Conservation (phyloP, 2,113 vertebrate genomes). For the Lepidiolamprologus cunningtoni region DNA sequence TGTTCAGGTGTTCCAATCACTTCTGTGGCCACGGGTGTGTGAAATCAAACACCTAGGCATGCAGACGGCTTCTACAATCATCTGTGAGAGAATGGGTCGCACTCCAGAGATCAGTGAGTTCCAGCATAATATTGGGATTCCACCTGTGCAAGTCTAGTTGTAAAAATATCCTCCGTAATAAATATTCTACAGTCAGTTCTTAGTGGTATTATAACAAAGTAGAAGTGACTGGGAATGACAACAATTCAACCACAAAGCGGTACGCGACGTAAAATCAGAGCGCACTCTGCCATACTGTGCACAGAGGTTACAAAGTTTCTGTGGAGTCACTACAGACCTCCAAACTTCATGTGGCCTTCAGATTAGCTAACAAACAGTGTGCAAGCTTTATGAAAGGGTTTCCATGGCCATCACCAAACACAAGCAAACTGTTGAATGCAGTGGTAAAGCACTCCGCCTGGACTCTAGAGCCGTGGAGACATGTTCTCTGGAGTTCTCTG, state of each 20-base stretch:
- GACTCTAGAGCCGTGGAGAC: background rate
- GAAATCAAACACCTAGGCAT: background rate
- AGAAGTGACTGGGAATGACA: background rate
- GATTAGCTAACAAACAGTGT: background rate
- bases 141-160: background rate
- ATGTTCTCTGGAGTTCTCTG: background rate
- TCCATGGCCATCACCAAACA: background rate
- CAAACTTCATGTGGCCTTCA: background rate
- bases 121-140: background rate
- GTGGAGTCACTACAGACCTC: background rate
- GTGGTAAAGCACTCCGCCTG: background rate
- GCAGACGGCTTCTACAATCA: background rate
- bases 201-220: background rate
- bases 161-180: background rate
- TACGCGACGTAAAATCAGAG: accelerated
- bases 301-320: background rate
- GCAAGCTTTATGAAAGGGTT: accelerated
- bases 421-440: background rate
- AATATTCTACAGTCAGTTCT: background rate
- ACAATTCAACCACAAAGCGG: background rate
- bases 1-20: background rate
- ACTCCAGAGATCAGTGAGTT: background rate
- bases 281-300: accelerated
- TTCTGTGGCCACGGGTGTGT: background rate
- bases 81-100: background rate